phyloP scores from a whole-genome alignment of 2,888 invertebrate genomes.

The Spicauda simplicius region DNA sequence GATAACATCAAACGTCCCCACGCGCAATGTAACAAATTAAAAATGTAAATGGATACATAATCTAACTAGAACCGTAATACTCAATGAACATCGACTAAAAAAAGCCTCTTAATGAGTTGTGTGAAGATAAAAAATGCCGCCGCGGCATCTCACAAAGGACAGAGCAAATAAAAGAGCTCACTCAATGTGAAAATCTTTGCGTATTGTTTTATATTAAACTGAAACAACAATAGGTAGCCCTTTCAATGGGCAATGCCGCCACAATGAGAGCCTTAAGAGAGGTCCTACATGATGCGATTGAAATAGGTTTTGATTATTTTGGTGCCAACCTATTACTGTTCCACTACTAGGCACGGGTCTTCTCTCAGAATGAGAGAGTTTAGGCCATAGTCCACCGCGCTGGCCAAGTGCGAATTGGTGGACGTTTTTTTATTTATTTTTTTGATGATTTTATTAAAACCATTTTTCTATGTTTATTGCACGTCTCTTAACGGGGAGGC shows the following conservation, averaged over 20 bases:
- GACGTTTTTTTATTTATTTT: too few species aligned
- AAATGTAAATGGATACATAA: constrained; percentile 34
- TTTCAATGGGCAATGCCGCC: constrained; percentile 82
- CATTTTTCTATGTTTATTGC: too few species aligned
- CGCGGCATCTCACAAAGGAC: constrained; percentile 72
- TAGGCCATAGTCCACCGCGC: too few species aligned
- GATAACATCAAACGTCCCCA: background rate
- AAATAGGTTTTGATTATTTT: background rate
- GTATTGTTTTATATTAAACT: constrained; percentile 84
- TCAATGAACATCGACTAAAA: constrained; percentile 53
- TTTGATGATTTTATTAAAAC: too few species aligned
- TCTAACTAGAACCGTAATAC: constrained; percentile 43
- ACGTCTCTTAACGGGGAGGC: too few species aligned
- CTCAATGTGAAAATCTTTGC: constrained; percentile 72
- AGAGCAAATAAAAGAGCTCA: constrained; percentile 73
- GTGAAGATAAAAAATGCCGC: constrained; percentile 71
- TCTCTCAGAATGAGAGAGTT: too few species aligned
- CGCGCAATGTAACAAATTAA: constrained; percentile 32
- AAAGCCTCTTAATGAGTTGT: constrained; percentile 73
- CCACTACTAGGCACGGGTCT: too few species aligned
- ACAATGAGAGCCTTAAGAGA: constrained; percentile 66
- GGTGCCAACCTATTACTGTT: too few species aligned
- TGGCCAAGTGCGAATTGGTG: too few species aligned
- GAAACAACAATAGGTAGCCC: constrained; percentile 84
- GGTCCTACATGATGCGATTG: constrained; percentile 55